Evolutionary conservation across 2,113 vertebrate genomes (phyloP).

Genomic region (Toxostoma redivivum): DNA sequence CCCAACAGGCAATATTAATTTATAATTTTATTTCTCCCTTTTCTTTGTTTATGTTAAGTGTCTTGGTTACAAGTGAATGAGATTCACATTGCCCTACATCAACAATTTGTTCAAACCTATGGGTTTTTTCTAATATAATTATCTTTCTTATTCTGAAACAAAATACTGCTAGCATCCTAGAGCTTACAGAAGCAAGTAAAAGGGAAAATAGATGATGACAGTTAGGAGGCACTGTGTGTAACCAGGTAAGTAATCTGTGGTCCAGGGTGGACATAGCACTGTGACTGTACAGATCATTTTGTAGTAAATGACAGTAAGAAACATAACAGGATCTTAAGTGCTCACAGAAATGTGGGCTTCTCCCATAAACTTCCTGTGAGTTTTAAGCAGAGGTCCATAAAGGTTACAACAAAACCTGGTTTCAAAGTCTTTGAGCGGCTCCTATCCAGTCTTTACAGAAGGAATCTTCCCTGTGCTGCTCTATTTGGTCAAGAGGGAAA

Average conservation of each 20-base stretch:
- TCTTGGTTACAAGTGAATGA: not conserved
- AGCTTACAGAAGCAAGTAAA: not conserved
- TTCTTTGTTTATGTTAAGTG: not conserved
- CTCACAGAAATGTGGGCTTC: not conserved
- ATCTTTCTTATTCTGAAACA: not conserved
- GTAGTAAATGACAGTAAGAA: not conserved
- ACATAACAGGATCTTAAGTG: not conserved
- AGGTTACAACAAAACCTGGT: not conserved
- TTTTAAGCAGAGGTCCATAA: not conserved
- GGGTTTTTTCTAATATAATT: not conserved
- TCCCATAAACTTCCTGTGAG: not conserved
- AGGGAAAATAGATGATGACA: not conserved
- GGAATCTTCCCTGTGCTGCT: not conserved
- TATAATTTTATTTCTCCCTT: not conserved
- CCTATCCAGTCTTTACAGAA: not conserved
- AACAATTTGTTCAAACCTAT: not conserved
- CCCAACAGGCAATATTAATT: not conserved
- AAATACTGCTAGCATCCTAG: not conserved
- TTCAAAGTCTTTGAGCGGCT: not conserved
- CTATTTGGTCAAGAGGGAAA: not conserved
- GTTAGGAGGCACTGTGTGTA: not conserved
- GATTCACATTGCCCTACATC: not conserved
- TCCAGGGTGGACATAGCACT: not conserved
- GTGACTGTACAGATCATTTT: not conserved
- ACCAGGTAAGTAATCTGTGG: not conserved